Evolutionary conservation across 2,113 vertebrate genomes (phyloP).

Genomic region (Dascyllus trimaculatus): DNA sequence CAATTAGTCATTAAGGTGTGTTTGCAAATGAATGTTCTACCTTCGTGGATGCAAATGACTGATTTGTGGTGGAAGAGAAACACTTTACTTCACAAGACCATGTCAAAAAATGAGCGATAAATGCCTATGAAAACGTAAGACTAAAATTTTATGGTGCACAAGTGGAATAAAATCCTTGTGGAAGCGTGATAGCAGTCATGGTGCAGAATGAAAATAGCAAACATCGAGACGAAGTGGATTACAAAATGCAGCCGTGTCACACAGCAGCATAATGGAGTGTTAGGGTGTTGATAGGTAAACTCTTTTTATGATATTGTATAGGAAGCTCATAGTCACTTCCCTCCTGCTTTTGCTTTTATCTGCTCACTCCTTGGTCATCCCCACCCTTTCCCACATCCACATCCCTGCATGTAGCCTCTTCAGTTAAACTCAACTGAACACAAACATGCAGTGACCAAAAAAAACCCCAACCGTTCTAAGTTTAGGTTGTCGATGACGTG

Average conservation of each 20-base stretch:
- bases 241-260: not conserved
- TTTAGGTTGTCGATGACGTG: constrained; percentile 22
- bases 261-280: too few relatives aligned
- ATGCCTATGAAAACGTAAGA: not conserved
- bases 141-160: not conserved
- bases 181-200: not conserved
- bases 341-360: not conserved
- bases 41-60: not conserved
- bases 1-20: constrained; percentile 4
- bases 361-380: not conserved
- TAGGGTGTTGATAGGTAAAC: not conserved
- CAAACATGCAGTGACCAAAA: constrained; percentile 1
- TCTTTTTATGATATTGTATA: not conserved
- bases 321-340: not conserved
- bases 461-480: constrained; percentile 13
- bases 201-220: not conserved
- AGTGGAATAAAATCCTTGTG: not conserved
- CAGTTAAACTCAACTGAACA: not conserved
- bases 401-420: constrained; percentile 19
- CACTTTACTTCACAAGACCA: not conserved
- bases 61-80: not conserved
- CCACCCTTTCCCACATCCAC: constrained; percentile 22
- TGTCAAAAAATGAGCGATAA: not conserved
- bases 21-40: constrained; percentile 10
- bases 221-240: not conserved